Base-by-base conservation (phyloP, 2,888 invertebrate genomes). In the Tachystola acroxantha region DNA sequence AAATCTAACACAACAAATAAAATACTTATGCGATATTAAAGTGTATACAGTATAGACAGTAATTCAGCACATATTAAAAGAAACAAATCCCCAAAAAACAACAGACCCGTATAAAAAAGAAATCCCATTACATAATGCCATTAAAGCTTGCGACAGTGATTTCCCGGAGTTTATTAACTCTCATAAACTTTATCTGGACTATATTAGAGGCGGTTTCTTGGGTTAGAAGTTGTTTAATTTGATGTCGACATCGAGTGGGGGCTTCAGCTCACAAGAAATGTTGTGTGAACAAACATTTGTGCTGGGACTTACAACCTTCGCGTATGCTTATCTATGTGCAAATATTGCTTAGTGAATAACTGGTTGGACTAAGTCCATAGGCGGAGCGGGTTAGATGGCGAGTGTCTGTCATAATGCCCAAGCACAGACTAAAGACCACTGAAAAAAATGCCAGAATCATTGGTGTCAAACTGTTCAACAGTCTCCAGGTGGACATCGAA, bases 241-340 rank as follows among this genome's bases (percentile, higher is more conserved):
- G 76, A 77, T 84, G 82, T 82, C 77, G 75, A 84, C 82, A 82
- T 73, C 58, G 61, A 82, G 82, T 77, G 74, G 64, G 58, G 44
- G 63, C 59, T 59, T 56, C 48, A 45, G 60, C 60, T 56, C 48
- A 45, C 62, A 64, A 67, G 72, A 75, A 80, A 81, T 84, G 82
- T 82, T 82, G 73, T 81, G 71, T 53, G 63, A 64, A 64, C 72
- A 71, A 85, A 85, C 71, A 80, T 82, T 82, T 75, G 68, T 62
- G 48, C 50, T 62, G 49, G 56, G 68, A 56, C 64, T 69, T 65
- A 60, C 63, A 69, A 61, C 70, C 71, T 73, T 69, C 62, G 53
- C 27, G 27, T 53, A 42, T 50, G 60, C 63, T 75, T 78, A 76
- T 76, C 76, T 64, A 49, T 54, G 67, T 56, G 54, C 54, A 70